phyloP scores from a whole-genome alignment of 2,113 vertebrate species.

The Myiozetetes cayanensis region DNA sequence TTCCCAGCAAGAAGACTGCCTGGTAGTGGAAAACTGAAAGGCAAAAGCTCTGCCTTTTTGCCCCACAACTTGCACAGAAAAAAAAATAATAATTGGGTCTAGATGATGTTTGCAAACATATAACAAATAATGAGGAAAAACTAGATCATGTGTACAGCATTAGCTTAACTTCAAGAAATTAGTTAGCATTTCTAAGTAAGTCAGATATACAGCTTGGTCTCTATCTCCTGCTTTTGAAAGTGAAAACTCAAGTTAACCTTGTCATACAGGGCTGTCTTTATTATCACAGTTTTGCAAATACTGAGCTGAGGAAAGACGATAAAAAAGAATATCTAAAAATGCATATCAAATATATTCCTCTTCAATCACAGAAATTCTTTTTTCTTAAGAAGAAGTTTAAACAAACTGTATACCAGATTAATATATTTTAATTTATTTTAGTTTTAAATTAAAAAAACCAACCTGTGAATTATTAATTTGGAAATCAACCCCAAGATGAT shows the following conservation, averaged over 20 bases:
- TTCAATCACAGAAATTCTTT: neutral
- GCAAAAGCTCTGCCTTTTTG: neutral
- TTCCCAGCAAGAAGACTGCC: neutral
- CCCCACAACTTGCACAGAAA: accelerated
- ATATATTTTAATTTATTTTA: neutral
- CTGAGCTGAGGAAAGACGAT: neutral
- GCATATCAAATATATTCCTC: neutral
- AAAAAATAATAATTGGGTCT: neutral
- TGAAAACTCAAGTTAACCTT: neutral
- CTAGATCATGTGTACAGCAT: neutral
- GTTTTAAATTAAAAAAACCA: neutral
- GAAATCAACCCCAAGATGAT: neutral
- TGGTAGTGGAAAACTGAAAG: neutral
- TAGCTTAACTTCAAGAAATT: neutral
- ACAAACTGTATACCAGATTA: neutral
- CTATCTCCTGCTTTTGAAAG: neutral
- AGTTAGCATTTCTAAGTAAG: neutral
- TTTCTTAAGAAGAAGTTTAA: neutral
- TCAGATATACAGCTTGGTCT: neutral
- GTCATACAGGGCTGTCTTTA: neutral
- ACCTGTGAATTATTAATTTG: neutral
- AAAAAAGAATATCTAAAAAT: neutral
- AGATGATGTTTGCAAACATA: neutral
- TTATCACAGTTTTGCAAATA: neutral
- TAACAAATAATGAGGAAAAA: neutral